These are phyloP conservation scores for Gobio gobio DNA, from an alignment of 2,113 vertebrate species.

Conservation along the genomic window DNA sequence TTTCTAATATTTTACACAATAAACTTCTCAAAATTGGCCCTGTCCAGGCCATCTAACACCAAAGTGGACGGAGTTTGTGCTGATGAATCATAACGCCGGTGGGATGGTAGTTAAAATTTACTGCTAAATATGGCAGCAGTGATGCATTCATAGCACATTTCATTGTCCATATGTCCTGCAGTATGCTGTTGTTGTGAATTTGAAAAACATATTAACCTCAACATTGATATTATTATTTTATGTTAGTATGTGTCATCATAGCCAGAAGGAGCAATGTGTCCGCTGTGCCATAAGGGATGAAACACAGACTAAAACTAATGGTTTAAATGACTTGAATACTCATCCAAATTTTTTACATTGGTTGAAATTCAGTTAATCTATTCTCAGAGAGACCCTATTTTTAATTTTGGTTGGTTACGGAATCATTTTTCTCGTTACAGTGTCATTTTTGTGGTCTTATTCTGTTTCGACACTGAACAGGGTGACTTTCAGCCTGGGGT, in stretches of 20 bases:
- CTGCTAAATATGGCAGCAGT: conserved; percentile 6
- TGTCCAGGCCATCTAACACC: background rate
- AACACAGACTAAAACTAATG: background rate
- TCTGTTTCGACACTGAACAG: background rate
- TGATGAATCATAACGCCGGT: conserved; percentile 12
- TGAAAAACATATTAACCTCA: background rate
- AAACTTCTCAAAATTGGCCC: background rate
- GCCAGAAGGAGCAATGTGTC: background rate
- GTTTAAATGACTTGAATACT: no score
- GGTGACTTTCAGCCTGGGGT: conserved; percentile 16
- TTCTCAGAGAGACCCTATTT: background rate
- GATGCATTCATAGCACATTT: background rate
- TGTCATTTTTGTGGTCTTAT: background rate
- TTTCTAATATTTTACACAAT: background rate
- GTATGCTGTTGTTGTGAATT: conserved; percentile 8
- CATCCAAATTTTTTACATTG: no score
- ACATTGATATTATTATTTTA: background rate
- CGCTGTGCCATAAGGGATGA: background rate
- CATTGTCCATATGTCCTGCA: background rate
- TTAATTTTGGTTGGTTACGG: background rate
- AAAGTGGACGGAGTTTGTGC: background rate
- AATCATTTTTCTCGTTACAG: background rate
- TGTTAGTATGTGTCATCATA: background rate
- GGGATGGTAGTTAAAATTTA: conserved; percentile 9
- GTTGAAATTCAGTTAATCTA: background rate